phyloP scores from a whole-genome alignment of 2,797 vertebrate species.

The Glossophaga mutica region DNA sequence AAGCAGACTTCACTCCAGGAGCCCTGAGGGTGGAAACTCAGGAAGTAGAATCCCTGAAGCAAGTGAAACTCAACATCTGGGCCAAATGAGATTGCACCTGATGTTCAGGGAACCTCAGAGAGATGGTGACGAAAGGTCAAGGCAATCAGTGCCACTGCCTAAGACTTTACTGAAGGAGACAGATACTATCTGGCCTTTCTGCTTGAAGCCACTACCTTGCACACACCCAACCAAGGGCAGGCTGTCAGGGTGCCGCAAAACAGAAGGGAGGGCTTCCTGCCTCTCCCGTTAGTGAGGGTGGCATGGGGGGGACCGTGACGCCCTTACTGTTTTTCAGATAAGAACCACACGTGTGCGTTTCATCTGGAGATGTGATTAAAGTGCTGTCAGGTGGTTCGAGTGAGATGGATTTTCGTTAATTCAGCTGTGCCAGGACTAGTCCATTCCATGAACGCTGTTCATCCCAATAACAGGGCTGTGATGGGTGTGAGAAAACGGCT shows the following conservation, averaged over 20 bases:
- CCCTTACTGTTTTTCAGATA: not conserved
- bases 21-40: not conserved
- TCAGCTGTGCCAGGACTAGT: not conserved
- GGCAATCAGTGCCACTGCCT: rapidly evolving
- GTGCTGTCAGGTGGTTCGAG: not conserved
- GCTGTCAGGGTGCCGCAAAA: rapidly evolving
- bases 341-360: not conserved
- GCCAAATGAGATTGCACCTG: not conserved
- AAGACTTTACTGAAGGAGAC: not conserved
- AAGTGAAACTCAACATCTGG: not conserved
- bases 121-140: not conserved
- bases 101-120: not conserved
- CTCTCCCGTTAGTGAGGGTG: rapidly evolving
- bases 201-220: not conserved
- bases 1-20: not conserved
- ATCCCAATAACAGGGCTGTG: not conserved
- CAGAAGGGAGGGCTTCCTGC: not conserved
- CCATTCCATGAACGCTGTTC: not conserved
- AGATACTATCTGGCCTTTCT: not conserved
- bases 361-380: not conserved
- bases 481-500: not conserved
- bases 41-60: not conserved
- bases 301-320: rapidly evolving
- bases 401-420: no score
- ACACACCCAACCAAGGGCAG: not conserved